Percentiles rank a stretch among this genome's conserved stretches.
Conservation (phyloP, 2,797 vertebrate genomes). For the Remorina albescens region DNA sequence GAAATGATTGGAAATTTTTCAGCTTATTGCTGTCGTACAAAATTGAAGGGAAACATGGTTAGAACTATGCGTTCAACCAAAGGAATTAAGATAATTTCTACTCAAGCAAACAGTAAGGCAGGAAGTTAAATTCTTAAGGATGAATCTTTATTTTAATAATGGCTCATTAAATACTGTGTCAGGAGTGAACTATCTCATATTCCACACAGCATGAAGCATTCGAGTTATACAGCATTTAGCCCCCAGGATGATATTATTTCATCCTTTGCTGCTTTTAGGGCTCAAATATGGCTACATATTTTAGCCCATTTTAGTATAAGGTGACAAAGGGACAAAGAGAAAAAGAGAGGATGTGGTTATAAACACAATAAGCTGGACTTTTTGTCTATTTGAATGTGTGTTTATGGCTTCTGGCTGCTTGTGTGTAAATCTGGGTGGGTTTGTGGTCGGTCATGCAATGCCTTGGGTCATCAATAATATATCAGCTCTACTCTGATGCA, state of each 20-base stretch:
- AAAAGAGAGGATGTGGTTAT: slow-evolving; percentile 3
- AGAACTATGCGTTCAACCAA: too few species aligned
- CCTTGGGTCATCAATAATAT: slow-evolving; percentile 76
- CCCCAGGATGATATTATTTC: not conserved
- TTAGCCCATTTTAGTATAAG: not conserved
- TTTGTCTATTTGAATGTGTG: slow-evolving; percentile 14
- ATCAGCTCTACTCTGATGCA: slow-evolving; percentile 72
- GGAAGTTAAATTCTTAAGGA: slow-evolving; percentile 5
- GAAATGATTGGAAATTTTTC: slow-evolving; percentile 58
- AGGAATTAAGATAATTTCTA: slow-evolving; percentile 49
- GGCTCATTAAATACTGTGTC: slow-evolving; percentile 22
- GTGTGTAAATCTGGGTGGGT: slow-evolving; percentile 32
- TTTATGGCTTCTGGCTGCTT: slow-evolving; percentile 17
- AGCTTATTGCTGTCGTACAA: slow-evolving; percentile 31
- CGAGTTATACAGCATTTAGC: not conserved
- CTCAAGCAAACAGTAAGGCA: slow-evolving; percentile 45
- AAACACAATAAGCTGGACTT: slow-evolving; percentile 2
- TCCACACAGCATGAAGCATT: not conserved
- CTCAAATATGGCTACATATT: not conserved
- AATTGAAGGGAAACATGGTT: slow-evolving; percentile 40
- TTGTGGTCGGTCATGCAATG: slow-evolving; percentile 63
- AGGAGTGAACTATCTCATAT: not conserved
- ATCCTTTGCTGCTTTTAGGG: not conserved
- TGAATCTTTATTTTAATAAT: slow-evolving; percentile 26
- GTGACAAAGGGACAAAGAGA: slow-evolving; percentile 3